Percentiles rank a stretch among this genome's conserved stretches.
Evolutionary conservation across 2,113 vertebrate genomes (phyloP).

Genomic region (Larimichthys crocea): DNA sequence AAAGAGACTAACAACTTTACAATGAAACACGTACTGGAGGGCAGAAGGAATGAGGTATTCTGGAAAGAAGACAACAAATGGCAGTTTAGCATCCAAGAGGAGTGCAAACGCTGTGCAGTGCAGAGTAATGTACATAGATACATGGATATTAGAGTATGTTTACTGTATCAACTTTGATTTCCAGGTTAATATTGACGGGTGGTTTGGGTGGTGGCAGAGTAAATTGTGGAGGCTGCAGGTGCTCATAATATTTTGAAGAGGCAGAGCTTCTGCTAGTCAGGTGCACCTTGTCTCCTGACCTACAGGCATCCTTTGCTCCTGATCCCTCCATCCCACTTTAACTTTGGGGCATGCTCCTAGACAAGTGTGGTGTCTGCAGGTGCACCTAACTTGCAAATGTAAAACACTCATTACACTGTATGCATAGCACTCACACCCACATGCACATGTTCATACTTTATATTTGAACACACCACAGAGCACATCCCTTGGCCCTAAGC

Average conservation of each 20-base stretch:
- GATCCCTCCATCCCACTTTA: slow-evolving; percentile 21
- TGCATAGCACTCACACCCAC: slow-evolving; percentile 48
- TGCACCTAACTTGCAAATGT: slow-evolving; percentile 5
- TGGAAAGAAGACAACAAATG: neutral
- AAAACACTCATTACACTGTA: slow-evolving; percentile 58
- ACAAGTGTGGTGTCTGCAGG: slow-evolving; percentile 10
- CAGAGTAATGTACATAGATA: neutral
- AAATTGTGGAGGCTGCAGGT: slow-evolving; percentile 13
- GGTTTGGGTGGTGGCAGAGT: neutral
- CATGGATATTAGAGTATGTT: neutral
- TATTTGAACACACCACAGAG: slow-evolving; percentile 56
- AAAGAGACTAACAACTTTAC: neutral
- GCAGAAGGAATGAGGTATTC: neutral
- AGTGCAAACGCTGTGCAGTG: neutral
- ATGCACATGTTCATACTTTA: slow-evolving; percentile 51
- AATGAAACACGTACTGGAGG: neutral
- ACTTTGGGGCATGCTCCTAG: slow-evolving; percentile 8
- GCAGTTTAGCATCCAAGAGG: neutral
- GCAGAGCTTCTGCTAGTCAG: neutral
- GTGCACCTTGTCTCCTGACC: slow-evolving; percentile 17
- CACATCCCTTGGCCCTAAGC: slow-evolving; percentile 64
- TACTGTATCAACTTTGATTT: neutral
- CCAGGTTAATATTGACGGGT: neutral
- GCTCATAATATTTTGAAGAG: neutral
- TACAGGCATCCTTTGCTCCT: neutral